Evolutionary conservation across 2,113 vertebrate species (phyloP).

Genomic region (Copsychus sechellarum): DNA sequence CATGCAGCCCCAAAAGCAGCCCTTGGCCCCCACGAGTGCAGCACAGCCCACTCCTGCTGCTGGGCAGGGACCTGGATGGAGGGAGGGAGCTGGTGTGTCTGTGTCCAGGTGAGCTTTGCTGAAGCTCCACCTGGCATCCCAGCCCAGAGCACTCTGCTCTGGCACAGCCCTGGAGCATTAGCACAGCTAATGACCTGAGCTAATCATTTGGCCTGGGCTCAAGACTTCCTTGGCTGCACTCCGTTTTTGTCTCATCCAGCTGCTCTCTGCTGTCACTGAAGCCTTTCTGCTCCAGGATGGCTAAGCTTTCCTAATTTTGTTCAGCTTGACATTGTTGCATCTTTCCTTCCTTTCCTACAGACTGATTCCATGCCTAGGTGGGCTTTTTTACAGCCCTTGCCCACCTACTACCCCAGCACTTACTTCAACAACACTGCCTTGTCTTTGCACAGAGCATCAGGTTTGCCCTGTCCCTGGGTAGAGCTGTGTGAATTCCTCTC

Average conservation of each 20-base stretch:
- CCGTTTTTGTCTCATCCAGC: background rate
- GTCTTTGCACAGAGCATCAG: accelerated
- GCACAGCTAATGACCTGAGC: background rate
- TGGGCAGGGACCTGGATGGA: accelerated
- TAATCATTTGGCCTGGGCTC: background rate
- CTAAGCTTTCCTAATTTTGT: background rate
- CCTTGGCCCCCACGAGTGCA: accelerated
- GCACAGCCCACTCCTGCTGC: background rate
- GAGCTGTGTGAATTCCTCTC: background rate
- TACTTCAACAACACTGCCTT: accelerated
- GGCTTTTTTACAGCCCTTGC: background rate
- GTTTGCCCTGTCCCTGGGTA: background rate
- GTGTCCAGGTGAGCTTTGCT: background rate
- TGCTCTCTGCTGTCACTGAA: background rate
- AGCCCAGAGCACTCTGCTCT: accelerated
- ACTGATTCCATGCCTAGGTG: background rate
- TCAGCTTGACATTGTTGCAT: background rate
- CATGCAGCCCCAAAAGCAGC: accelerated
- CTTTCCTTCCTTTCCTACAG: background rate
- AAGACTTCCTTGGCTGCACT: background rate
- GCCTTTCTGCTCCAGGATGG: background rate
- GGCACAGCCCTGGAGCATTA: accelerated
- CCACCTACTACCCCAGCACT: background rate
- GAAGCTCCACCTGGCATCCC: background rate
- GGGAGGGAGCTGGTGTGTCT: accelerated